Percentiles rank a stretch among this genome's conserved stretches.
phyloP scores from a whole-genome alignment of 2,888 invertebrate genomes.

The Sepioteuthis lessoniana region DNA sequence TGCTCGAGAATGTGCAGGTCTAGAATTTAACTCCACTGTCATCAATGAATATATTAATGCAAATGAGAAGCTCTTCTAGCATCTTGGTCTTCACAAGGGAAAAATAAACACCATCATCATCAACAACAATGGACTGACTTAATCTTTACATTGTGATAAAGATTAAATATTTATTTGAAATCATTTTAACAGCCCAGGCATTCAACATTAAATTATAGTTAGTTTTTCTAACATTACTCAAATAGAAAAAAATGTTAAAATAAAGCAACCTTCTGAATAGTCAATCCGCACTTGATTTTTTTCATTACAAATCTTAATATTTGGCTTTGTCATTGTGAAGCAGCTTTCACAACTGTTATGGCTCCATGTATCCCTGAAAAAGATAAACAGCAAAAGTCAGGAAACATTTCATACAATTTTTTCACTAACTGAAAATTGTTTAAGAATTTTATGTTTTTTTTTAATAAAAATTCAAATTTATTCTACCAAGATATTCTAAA shows the following conservation, averaged over 20 bases:
- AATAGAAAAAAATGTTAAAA: conserved; percentile 52
- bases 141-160: too few species aligned
- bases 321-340: conserved; percentile 33
- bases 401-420: too few species aligned
- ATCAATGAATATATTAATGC: too few species aligned
- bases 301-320: neutral
- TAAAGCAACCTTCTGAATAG: conserved; percentile 48
- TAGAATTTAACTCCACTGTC: too few species aligned
- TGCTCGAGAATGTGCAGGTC: too few species aligned
- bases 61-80: too few species aligned
- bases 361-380: conserved; percentile 26
- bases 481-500: too few species aligned
- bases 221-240: neutral
- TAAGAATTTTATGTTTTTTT: neutral
- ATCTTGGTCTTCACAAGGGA: too few species aligned
- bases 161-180: too few species aligned
- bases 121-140: too few species aligned
- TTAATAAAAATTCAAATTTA: too few species aligned
- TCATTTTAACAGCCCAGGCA: neutral
- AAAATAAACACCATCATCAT: too few species aligned
- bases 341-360: neutral
- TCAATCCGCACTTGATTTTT: neutral
- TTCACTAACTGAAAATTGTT: conserved; percentile 50
- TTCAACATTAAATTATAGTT: neutral
- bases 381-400: neutral